Conservation (phyloP, 2,113 vertebrate species). For the Tachycineta bicolor region DNA sequence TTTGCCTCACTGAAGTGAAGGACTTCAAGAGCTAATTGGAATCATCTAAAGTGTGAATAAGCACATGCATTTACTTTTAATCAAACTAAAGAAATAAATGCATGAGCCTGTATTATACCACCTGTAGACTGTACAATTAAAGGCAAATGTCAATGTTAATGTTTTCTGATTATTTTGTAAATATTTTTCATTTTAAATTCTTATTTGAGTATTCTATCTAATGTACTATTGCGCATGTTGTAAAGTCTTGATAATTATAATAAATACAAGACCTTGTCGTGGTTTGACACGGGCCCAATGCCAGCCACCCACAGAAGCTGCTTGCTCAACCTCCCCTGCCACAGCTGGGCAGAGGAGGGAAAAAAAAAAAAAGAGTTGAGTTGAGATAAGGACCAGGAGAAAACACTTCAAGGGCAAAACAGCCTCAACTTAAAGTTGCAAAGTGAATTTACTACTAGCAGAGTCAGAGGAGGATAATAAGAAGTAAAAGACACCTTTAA, state of each 20-base stretch:
- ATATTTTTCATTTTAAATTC: not conserved
- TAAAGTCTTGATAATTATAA: not conserved
- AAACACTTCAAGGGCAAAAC: not conserved
- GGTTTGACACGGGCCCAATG: not conserved
- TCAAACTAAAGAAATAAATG: constrained; percentile 22
- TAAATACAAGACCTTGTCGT: not conserved
- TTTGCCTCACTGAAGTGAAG: constrained; percentile 5
- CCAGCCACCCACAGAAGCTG: not conserved
- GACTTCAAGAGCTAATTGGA: constrained; percentile 8
- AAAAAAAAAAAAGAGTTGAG: not conserved
- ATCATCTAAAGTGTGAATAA: not conserved
- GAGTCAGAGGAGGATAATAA: not conserved
- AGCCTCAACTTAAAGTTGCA: not conserved
- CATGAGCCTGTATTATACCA: not conserved
- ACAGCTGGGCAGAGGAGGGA: not conserved
- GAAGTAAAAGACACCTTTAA: not conserved
- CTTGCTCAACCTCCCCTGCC: not conserved
- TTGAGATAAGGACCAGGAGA: not conserved
- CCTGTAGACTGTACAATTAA: not conserved
- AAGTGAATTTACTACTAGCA: not conserved
- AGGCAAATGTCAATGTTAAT: not conserved
- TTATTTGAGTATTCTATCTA: not conserved
- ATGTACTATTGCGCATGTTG: not conserved
- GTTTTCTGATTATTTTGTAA: not conserved
- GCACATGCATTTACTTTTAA: constrained; percentile 1